Evolutionary conservation across 2,888 invertebrate species (phyloP).

Genomic region (Drosophila mayaguana): DNA sequence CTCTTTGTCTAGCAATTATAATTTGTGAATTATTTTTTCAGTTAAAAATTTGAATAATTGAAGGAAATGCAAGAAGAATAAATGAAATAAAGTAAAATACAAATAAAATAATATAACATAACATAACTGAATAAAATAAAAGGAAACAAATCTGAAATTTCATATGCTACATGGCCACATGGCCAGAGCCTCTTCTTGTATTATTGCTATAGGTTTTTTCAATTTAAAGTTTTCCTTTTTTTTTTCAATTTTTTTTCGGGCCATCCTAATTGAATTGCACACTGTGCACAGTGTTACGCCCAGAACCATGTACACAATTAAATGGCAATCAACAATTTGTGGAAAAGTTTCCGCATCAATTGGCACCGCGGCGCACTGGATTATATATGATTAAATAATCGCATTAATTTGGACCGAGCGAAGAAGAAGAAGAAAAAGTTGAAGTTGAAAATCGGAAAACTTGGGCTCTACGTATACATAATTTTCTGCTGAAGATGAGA

Average conservation of each 20-base stretch:
- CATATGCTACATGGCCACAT: not conserved
- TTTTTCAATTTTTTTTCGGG: not conserved
- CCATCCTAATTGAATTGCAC: slow-evolving; percentile 27
- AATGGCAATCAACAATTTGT: slow-evolving; percentile 49
- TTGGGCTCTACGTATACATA: slow-evolving; percentile 3
- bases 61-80: no score
- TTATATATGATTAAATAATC: slow-evolving; percentile 43
- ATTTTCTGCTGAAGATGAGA: slow-evolving; percentile 10
- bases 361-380: slow-evolving; percentile 30
- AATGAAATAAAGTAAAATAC: no score
- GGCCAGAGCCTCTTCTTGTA: not conserved
- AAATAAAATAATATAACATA: not conserved
- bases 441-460: not conserved
- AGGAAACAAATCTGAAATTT: not conserved
- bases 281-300: slow-evolving; percentile 23
- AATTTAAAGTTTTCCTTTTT: slow-evolving; percentile 21
- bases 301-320: slow-evolving; percentile 46
- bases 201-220: not conserved
- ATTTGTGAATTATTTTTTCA: not conserved
- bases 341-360: slow-evolving; percentile 39
- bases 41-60: not conserved
- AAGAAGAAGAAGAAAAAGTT: not conserved
- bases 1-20: not conserved
- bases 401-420: slow-evolving; percentile 24
- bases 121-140: no score